Conservation (phyloP, 2,113 vertebrate genomes). For the Charadrius vociferus region DNA sequence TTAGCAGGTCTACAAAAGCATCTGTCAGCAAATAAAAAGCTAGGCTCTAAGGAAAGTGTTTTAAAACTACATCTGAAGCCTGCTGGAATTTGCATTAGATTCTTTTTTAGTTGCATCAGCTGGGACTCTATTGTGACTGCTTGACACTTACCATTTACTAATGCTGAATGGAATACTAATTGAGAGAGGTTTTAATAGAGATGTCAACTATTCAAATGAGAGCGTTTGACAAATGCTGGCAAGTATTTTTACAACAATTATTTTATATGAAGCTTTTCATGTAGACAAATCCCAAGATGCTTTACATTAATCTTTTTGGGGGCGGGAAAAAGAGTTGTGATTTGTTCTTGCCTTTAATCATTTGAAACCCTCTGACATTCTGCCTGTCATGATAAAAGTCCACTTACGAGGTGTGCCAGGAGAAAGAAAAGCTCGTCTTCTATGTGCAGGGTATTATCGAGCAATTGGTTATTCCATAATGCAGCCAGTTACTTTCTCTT, state of each 20-base stretch:
- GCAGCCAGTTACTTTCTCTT: background rate
- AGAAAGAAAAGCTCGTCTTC: background rate
- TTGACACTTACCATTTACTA: conserved; percentile 19
- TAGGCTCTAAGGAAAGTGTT: background rate
- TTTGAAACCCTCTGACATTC: background rate
- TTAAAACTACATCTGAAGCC: conserved; percentile 6
- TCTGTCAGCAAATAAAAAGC: conserved; percentile 42
- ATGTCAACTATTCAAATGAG: conserved; percentile 30
- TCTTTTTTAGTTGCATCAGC: conserved; percentile 32
- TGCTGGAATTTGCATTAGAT: conserved; percentile 47
- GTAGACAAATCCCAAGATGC: conserved; percentile 5
- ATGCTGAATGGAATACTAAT: conserved; percentile 22
- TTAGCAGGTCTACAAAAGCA: background rate
- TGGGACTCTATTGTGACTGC: conserved; percentile 33
- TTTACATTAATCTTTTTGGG: background rate
- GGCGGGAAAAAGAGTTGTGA: background rate
- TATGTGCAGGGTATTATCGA: background rate
- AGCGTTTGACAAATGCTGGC: background rate
- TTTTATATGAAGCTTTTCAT: background rate
- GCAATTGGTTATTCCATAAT: background rate
- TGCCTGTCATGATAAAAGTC: background rate
- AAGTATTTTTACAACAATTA: background rate
- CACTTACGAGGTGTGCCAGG: background rate
- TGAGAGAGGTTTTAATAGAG: conserved; percentile 8
- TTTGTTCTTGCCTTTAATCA: conserved; percentile 3